A percentile compares a stretch with the other conserved stretches of the same genome.
These are phyloP conservation scores for Himantopus leucocephalus DNA, from an alignment of 2,113 vertebrate species.

Conservation along the genomic window DNA sequence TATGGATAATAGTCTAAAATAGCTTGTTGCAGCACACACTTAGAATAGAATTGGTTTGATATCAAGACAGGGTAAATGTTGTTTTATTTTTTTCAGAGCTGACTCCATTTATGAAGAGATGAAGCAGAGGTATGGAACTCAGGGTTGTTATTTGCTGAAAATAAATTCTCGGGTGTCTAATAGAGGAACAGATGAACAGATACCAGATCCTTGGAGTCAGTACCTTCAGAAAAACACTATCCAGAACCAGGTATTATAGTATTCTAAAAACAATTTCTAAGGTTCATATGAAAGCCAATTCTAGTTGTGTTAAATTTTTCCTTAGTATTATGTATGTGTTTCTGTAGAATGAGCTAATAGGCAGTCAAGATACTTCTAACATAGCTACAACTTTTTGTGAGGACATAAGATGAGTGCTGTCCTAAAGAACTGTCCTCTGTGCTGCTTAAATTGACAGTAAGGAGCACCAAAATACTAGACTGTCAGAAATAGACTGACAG, in stretches of 20 bases:
- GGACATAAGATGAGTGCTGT: not conserved
- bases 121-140: conserved; percentile 95
- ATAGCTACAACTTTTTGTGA: not conserved
- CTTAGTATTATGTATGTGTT: not conserved
- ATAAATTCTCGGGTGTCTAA: conserved; percentile 88
- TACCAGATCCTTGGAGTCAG: conserved; percentile 98
- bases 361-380: not conserved
- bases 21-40: not conserved
- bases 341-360: not conserved
- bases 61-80: not conserved
- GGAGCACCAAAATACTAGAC: not conserved
- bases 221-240: conserved; percentile 90
- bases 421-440: not conserved
- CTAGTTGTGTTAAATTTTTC: not conserved
- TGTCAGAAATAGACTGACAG: not conserved
- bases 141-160: conserved; percentile 95
- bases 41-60: not conserved
- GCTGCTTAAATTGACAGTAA: not conserved
- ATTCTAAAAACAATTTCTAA: not conserved
- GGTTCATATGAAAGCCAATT: not conserved
- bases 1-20: not conserved
- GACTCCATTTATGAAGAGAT: conserved; percentile 95
- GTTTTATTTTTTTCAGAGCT: conserved; percentile 77
- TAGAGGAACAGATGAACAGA: conserved; percentile 88
- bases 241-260: conserved; percentile 81